Conservation (phyloP, 2,113 vertebrate genomes). For the Indicator maculatus region DNA sequence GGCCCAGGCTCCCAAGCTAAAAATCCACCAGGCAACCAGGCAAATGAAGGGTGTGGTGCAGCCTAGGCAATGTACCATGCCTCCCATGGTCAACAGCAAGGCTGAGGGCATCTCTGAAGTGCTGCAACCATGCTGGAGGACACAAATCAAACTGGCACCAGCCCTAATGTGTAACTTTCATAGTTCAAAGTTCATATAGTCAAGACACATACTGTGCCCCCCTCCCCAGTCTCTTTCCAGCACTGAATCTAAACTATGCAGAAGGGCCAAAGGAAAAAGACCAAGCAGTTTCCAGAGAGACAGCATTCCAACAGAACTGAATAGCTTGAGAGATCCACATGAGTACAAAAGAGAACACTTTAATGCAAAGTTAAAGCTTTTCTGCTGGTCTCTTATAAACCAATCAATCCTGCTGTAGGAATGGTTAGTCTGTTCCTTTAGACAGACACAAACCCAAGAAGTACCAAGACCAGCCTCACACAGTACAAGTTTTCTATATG, state of each 20-base stretch:
- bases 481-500: accelerated
- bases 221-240: neutral
- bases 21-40: neutral
- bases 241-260: neutral
- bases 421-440: neutral
- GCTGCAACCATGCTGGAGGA: neutral
- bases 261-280: neutral
- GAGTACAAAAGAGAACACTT: too few species aligned
- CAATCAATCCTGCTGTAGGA: neutral
- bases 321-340: neutral
- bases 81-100: neutral
- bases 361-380: neutral
- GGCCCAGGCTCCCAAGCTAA: neutral
- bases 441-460: neutral
- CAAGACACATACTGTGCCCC: neutral
- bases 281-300: neutral
- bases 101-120: neutral
- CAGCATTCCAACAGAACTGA: neutral
- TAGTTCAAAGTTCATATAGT: neutral
- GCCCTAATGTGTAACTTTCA: neutral
- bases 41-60: accelerated
- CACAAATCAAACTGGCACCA: neutral
- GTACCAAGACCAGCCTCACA: accelerated
- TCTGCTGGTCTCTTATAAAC: neutral
- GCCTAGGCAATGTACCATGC: too few species aligned